These are phyloP conservation scores for Perca flavescens DNA, from an alignment of 2,113 vertebrate species.

Conservation along the genomic window DNA sequence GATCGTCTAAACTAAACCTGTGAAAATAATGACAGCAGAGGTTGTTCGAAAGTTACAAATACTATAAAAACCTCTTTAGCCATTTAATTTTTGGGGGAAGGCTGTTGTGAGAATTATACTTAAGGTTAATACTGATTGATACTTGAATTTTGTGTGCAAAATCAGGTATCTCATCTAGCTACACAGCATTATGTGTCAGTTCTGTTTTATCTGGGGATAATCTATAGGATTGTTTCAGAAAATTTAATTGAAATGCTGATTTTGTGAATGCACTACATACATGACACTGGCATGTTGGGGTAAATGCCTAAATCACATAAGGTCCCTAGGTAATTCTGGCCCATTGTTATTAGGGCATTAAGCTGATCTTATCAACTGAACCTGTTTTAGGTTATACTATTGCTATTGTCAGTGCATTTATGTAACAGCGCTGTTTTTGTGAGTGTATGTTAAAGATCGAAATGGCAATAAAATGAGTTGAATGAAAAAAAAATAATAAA, in stretches of 20 bases:
- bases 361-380: not conserved
- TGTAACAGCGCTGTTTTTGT: too few relatives aligned
- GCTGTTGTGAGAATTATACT: not conserved
- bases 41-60: not conserved
- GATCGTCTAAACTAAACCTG: not conserved
- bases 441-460: too few relatives aligned
- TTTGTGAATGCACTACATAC: not conserved
- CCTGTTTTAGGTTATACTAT: not conserved
- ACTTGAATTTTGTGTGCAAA: not conserved
- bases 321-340: not conserved
- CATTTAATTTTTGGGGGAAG: not conserved
- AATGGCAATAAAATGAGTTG: too few relatives aligned
- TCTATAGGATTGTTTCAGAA: not conserved
- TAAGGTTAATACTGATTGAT: not conserved
- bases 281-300: not conserved
- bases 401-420: too few relatives aligned
- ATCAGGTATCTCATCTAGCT: not conserved
- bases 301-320: slow-evolving; percentile 5
- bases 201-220: not conserved
- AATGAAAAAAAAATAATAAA: too few relatives aligned
- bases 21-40: not conserved
- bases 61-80: not conserved
- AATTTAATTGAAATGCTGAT: not conserved
- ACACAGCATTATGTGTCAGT: not conserved
- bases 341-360: not conserved